Evolutionary conservation across 1,140 invertebrate genomes (phyloP).

Genomic region (Callitettix versicolor): DNA sequence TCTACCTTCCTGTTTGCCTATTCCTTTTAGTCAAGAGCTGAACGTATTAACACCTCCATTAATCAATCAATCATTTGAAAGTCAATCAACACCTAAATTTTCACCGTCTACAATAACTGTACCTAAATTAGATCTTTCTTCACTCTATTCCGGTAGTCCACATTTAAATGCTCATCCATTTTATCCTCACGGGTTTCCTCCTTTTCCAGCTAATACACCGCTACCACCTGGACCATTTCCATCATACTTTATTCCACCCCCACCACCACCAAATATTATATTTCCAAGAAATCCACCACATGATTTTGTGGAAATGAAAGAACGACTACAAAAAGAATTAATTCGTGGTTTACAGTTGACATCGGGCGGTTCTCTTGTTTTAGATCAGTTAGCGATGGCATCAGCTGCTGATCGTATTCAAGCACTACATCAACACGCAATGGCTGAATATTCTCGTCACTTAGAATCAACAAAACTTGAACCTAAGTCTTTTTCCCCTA

Average conservation of each 20-base stretch:
- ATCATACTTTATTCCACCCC: conserved; percentile 24
- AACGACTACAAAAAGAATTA: conserved; percentile 51
- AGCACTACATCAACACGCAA: conserved; percentile 24
- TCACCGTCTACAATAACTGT: not conserved
- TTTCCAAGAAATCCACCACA: conserved; percentile 43
- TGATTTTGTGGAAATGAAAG: conserved; percentile 48
- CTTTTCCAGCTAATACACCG: conserved; percentile 7
- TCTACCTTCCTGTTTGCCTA: not conserved
- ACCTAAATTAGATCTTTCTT: conserved; percentile 12
- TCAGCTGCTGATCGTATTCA: conserved; percentile 25
- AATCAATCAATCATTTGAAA: not conserved
- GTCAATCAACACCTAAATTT: not conserved
- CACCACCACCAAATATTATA: conserved; percentile 39
- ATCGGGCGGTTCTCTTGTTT: conserved; percentile 48
- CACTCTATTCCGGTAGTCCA: conserved; percentile 10
- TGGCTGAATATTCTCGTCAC: conserved; percentile 19
- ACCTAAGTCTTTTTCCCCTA: conserved; percentile 1
- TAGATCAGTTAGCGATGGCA: conserved; percentile 37
- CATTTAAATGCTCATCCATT: conserved; percentile 11
- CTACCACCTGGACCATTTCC: conserved; percentile 9
- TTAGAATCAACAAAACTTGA: conserved; percentile 14
- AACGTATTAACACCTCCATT: not conserved
- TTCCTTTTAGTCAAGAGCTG: not conserved
- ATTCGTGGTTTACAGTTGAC: conserved; percentile 52
- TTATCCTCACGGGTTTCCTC: conserved; percentile 6